Conservation (phyloP, 2,113 vertebrate genomes). For the Sigmodon hispidus region DNA sequence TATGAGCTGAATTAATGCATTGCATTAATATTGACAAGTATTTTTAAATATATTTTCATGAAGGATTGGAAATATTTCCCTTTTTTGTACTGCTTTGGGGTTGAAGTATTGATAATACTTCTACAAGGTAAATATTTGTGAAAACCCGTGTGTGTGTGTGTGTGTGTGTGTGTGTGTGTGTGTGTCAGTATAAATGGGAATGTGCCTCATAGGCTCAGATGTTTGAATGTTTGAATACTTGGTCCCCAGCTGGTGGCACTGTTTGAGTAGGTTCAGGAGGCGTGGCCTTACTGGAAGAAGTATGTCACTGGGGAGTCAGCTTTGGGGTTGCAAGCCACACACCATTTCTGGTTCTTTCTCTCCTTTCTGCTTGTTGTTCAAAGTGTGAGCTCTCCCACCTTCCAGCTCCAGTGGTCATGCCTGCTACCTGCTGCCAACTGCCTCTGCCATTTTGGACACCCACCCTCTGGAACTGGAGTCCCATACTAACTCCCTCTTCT, state of each 20-base stretch:
- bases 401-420: background rate
- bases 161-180: too few species aligned
- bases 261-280: background rate
- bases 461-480: background rate
- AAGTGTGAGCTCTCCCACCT: background rate
- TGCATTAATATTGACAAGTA: background rate
- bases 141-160: too few species aligned
- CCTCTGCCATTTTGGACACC: background rate
- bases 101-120: constrained; percentile 14
- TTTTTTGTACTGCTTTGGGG: background rate
- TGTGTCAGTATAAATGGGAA: background rate
- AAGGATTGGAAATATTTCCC: constrained; percentile 25
- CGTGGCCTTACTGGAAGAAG: background rate
- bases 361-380: background rate
- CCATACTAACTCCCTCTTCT: background rate
- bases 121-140: background rate
- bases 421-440: background rate
- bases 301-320: too few species aligned
- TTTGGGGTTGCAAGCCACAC: background rate
- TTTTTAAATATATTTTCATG: background rate
- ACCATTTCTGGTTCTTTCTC: background rate
- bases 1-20: background rate
- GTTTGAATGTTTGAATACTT: too few species aligned
- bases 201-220: background rate
- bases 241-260: background rate